phyloP scores from a whole-genome alignment of 2,113 vertebrate genomes.

The Aegypius monachus region DNA sequence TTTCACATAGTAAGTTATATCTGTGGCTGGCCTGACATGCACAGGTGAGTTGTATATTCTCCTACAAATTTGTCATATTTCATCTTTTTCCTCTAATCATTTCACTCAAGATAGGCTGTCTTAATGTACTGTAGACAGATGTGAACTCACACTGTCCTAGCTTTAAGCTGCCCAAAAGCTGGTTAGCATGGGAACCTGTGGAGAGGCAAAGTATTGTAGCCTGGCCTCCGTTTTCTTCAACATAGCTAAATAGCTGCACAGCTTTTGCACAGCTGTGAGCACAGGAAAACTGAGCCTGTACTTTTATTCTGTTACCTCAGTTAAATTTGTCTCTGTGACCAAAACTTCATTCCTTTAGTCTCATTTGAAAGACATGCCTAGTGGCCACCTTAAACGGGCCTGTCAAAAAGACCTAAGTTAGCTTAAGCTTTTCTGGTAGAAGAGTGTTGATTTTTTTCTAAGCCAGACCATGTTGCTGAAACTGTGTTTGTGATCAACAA shows the following conservation, averaged over 20 bases:
- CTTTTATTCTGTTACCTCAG: neutral
- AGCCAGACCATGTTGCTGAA: neutral
- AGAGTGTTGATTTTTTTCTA: neutral
- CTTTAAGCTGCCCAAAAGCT: neutral
- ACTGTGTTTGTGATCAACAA: neutral
- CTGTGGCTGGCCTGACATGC: neutral
- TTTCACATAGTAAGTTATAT: neutral
- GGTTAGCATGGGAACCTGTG: neutral
- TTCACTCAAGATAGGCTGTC: neutral
- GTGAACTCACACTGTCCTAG: neutral
- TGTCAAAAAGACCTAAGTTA: neutral
- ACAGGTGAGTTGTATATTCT: neutral
- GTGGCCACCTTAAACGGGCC: neutral
- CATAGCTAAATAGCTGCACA: neutral
- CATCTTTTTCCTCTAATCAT: neutral
- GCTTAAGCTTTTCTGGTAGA: neutral
- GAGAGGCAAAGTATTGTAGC: neutral
- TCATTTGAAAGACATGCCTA: neutral
- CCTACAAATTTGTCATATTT: neutral
- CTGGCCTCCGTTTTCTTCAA: neutral
- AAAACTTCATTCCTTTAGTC: neutral
- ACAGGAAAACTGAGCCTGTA: neutral
- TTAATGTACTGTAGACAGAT: neutral
- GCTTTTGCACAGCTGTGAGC: neutral
- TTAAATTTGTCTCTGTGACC: neutral